These are phyloP conservation scores for Quiscalus mexicanus DNA, from an alignment of 2,113 vertebrate species.

Conservation along the genomic window DNA sequence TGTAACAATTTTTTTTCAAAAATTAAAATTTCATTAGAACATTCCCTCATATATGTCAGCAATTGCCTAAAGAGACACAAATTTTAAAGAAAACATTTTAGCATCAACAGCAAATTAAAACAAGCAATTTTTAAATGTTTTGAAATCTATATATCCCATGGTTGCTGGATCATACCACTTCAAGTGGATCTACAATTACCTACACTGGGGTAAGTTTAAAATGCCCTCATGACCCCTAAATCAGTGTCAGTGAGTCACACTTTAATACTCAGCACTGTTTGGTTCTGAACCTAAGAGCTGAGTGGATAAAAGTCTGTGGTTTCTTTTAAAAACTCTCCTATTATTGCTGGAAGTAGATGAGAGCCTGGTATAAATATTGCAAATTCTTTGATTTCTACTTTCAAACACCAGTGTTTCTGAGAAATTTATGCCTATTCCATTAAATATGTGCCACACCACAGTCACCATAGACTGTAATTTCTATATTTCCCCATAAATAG, in stretches of 20 bases:
- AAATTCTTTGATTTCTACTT: not conserved
- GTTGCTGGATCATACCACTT: not conserved
- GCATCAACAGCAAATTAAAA: not conserved
- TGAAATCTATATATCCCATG: not conserved
- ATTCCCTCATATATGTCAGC: fast-evolving
- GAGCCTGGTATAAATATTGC: not conserved
- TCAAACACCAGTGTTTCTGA: not conserved
- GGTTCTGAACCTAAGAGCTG: not conserved
- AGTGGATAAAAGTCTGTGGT: not conserved
- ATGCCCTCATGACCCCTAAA: not conserved
- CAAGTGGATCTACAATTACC: not conserved
- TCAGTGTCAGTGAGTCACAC: not conserved
- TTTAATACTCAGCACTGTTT: not conserved
- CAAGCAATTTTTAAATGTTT: not conserved
- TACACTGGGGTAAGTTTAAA: not conserved
- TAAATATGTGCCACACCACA: not conserved
- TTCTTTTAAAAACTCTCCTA: not conserved
- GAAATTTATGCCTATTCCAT: not conserved
- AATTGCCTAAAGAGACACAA: not conserved
- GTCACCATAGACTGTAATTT: not conserved
- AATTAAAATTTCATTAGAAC: not conserved
- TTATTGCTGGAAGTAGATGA: not conserved
- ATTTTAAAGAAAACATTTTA: not conserved
- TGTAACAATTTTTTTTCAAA: not conserved
- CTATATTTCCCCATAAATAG: not conserved